Evolutionary conservation across 2,888 invertebrate genomes (phyloP).

Genomic region (Dorcus parallelipipedus): DNA sequence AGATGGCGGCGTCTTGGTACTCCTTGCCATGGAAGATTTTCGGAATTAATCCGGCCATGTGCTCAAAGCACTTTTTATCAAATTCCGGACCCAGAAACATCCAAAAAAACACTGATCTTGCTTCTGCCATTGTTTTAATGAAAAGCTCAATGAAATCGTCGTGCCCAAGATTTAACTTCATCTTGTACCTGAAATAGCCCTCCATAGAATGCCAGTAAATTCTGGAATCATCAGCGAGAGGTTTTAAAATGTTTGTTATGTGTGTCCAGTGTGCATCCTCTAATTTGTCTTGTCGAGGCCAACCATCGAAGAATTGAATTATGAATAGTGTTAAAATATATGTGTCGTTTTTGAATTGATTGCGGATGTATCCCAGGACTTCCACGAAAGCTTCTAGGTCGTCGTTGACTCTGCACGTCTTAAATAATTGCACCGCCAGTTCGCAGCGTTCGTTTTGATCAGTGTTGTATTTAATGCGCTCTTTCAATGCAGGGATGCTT

Average conservation of each 20-base stretch:
- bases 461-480: constrained; percentile 2
- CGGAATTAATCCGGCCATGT: too few relatives aligned
- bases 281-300: neutral
- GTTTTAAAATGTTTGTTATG: neutral
- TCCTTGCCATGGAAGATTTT: too few relatives aligned
- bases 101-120: neutral
- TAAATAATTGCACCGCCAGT: neutral
- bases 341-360: constrained; percentile 6
- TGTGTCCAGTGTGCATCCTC: neutral
- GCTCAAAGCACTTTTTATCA: too few relatives aligned
- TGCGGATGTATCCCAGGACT: neutral
- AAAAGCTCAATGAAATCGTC: neutral
- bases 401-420: neutral
- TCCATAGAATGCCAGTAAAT: too few relatives aligned
- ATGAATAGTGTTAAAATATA: neutral
- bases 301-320: neutral
- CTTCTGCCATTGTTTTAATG: neutral
- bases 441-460: neutral
- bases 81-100: neutral
- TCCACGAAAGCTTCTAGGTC: constrained; percentile 3
- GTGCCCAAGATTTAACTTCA: neutral
- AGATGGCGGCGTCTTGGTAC: too few relatives aligned
- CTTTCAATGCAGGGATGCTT: constrained; percentile 9
- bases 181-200: neutral
- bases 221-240: neutral